phyloP scores from a whole-genome alignment of 2,113 vertebrate genomes.

The Mohoua ochrocephala region DNA sequence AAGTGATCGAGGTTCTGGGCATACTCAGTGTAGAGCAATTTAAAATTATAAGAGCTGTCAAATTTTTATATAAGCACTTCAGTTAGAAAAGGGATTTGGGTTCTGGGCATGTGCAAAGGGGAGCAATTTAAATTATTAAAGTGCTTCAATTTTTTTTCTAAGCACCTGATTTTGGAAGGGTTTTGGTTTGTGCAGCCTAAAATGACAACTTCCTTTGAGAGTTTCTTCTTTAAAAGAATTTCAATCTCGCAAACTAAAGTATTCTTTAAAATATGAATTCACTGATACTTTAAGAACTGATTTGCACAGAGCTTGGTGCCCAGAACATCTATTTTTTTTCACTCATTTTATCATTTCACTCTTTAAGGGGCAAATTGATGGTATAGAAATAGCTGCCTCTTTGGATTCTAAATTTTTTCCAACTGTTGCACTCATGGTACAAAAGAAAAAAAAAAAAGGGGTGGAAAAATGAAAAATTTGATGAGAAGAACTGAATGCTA shows the following conservation, averaged over 20 bases:
- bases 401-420: conserved; percentile 44
- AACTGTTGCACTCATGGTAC: not conserved
- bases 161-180: conserved; percentile 80
- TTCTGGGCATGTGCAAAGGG: conserved; percentile 79
- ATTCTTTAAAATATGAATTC: conserved; percentile 61
- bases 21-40: conserved; percentile 84
- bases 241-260: conserved; percentile 49
- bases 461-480: not conserved
- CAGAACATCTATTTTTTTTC: conserved; percentile 39
- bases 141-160: conserved; percentile 70
- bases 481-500: not conserved
- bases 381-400: conserved; percentile 43
- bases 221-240: conserved; percentile 59
- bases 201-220: conserved; percentile 75
- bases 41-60: conserved; percentile 88
- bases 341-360: conserved; percentile 56
- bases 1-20: conserved; percentile 86
- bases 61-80: conserved; percentile 87
- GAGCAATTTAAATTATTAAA: conserved; percentile 82
- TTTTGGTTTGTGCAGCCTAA: conserved; percentile 71
- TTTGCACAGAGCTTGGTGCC: conserved; percentile 53
- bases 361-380: conserved; percentile 62
- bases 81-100: conserved; percentile 80
- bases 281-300: conserved; percentile 64
- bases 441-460: not conserved